Evolutionary conservation across 2,113 vertebrate species (phyloP).

Genomic region (Scopus umbretta): DNA sequence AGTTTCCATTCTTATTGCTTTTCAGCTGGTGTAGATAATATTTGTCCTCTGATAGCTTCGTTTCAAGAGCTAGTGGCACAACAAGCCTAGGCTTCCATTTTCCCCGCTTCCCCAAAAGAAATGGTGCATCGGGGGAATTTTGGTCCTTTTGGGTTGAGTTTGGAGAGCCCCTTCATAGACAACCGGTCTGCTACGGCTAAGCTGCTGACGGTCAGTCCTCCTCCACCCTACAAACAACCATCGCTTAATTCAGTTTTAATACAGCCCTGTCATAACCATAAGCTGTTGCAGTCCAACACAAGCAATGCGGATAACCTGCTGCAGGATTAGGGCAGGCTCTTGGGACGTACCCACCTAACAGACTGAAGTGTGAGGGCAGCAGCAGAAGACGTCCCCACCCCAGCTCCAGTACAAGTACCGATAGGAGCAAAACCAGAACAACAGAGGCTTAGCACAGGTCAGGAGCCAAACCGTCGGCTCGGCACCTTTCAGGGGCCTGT

Average conservation of each 20-base stretch:
- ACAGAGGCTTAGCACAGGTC: not conserved
- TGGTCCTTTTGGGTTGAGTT: not conserved
- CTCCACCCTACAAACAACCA: not conserved
- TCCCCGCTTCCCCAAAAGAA: not conserved
- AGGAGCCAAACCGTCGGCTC: not conserved
- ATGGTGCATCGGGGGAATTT: fast-evolving
- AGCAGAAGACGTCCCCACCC: not conserved
- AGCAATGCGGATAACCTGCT: not conserved
- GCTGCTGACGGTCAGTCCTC: not conserved
- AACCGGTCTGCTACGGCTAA: not conserved
- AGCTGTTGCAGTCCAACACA: too few relatives aligned
- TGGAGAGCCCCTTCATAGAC: not conserved
- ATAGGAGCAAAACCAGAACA: not conserved
- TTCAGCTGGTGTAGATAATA: not conserved
- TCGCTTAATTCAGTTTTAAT: not conserved
- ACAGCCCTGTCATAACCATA: not conserved
- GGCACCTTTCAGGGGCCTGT: not conserved
- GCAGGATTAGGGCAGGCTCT: not conserved
- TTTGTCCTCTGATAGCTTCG: not conserved
- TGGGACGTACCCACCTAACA: fast-evolving
- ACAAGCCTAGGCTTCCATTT: not conserved
- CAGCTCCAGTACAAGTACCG: not conserved
- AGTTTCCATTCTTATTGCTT: not conserved
- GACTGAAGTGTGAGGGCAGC: not conserved
- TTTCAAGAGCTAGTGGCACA: not conserved